phyloP scores from a whole-genome alignment of 2,113 vertebrate genomes.

The Spea bombifrons region DNA sequence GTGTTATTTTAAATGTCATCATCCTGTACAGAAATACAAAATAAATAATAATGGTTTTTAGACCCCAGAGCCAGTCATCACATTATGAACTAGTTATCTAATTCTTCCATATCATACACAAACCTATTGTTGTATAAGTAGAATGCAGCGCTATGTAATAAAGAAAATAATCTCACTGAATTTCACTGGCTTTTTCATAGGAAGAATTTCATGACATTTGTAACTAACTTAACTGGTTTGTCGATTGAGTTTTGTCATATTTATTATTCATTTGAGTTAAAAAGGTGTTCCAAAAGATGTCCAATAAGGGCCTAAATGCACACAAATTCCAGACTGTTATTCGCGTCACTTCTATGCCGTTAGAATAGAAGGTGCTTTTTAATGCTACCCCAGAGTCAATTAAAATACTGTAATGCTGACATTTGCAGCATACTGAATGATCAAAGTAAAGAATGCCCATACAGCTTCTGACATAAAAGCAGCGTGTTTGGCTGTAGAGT shows the following conservation, averaged over 20 bases:
- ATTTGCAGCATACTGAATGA: constrained; percentile 64
- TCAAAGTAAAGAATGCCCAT: constrained; percentile 71
- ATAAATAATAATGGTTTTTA: no score
- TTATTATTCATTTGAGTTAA: constrained; percentile 4
- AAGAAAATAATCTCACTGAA: no score
- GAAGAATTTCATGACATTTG: background rate
- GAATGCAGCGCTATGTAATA: no score
- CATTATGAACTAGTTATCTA: no score
- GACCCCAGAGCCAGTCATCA: no score
- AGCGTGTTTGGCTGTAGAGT: constrained; percentile 66
- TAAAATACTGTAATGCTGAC: constrained; percentile 77
- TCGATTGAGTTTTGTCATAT: background rate
- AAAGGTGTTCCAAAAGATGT: constrained; percentile 58
- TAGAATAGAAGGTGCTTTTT: constrained; percentile 66
- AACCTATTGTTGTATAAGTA: no score
- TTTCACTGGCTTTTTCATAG: no score
- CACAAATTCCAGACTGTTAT: constrained; percentile 67
- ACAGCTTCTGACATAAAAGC: constrained; percentile 66
- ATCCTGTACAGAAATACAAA: no score
- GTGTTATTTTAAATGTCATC: no score
- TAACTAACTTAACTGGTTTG: background rate
- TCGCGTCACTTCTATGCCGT: constrained; percentile 61
- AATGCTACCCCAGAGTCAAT: constrained; percentile 75
- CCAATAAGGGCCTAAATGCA: constrained; percentile 58
- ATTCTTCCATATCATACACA: no score